phyloP scores from a whole-genome alignment of 2,888 invertebrate species.

The Cephus nigrinus region DNA sequence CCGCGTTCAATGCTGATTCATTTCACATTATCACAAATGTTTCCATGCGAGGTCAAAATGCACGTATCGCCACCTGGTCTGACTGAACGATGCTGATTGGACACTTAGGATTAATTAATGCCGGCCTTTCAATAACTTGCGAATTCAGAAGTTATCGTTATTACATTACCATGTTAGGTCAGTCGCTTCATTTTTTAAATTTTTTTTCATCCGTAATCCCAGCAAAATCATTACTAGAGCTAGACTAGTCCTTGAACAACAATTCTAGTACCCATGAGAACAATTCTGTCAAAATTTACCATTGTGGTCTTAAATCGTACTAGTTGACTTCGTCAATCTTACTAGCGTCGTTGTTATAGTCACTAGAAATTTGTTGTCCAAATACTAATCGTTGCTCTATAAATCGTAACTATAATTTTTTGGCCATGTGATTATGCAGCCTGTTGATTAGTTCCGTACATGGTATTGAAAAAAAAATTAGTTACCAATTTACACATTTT shows the following conservation, averaged over 20 bases:
- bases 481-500: neutral
- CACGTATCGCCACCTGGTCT: neutral
- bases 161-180: neutral
- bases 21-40: slow-evolving; percentile 53
- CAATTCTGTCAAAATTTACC: too few relatives aligned
- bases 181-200: neutral
- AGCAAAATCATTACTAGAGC: neutral
- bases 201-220: neutral
- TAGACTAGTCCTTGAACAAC: too few relatives aligned
- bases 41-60: slow-evolving; percentile 12
- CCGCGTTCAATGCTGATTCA: slow-evolving; percentile 46
- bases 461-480: neutral
- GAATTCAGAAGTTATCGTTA: neutral
- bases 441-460: neutral
- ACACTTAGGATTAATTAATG: neutral
- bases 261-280: too few relatives aligned
- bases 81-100: neutral
- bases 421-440: neutral
- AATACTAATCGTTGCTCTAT: neutral
- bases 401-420: neutral
- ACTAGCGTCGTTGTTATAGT: neutral
- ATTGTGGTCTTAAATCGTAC: neutral
- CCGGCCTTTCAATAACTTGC: neutral
- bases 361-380: neutral
- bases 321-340: neutral